These are phyloP conservation scores for Neodiprion lecontei DNA, from an alignment of 1,140 invertebrate genomes.

Conservation along the genomic window DNA sequence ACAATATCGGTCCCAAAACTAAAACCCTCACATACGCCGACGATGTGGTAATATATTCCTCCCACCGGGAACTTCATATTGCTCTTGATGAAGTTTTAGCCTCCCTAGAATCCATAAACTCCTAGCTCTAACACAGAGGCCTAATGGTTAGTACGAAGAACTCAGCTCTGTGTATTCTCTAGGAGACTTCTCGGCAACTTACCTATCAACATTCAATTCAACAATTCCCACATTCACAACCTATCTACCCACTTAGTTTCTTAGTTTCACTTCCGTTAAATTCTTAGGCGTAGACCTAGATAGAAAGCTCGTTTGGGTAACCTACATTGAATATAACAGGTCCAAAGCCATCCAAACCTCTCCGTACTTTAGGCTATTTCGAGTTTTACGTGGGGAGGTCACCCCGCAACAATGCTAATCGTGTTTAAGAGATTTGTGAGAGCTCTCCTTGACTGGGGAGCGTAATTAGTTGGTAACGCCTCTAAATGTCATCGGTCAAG, in stretches of 20 bases:
- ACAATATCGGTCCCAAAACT: neutral
- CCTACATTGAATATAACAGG: neutral
- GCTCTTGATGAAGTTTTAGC: neutral
- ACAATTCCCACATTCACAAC: neutral
- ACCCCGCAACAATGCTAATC: neutral
- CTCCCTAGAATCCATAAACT: neutral
- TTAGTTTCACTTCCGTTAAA: neutral
- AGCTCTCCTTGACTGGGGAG: constrained; percentile 8
- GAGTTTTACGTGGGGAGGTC: neutral
- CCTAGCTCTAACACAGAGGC: neutral
- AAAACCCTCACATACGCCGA: neutral
- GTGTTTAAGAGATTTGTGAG: constrained; percentile 9
- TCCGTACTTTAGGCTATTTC: neutral
- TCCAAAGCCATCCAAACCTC: neutral
- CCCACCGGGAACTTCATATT: neutral
- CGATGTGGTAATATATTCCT: neutral
- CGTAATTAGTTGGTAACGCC: neutral
- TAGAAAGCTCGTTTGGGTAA: neutral
- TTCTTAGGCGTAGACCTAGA: neutral
- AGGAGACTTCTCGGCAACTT: neutral
- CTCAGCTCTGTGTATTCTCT: neutral
- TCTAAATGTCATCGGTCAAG: neutral
- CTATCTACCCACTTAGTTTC: too few species aligned
- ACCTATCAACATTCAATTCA: neutral
- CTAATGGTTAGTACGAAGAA: neutral